Evolutionary conservation across 1,140 invertebrate species (phyloP), one percentile per base, ranked within the genome.

Genomic region (Drosophila albomicans): DNA sequence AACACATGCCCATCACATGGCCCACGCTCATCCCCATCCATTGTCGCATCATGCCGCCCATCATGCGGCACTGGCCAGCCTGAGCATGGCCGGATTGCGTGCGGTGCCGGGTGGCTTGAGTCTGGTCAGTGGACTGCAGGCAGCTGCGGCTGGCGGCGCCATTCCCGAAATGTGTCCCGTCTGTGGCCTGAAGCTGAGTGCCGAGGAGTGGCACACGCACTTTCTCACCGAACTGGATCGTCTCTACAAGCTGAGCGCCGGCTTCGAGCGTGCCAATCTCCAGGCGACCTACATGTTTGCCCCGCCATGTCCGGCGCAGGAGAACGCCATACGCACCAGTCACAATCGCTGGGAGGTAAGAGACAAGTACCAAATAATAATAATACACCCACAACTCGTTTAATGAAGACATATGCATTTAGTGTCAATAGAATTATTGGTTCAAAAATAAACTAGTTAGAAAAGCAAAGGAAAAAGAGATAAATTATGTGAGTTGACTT

Each of bases 191-290:
- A 95, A 96, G 8, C 94, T 98, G 30, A 85, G 68, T 5, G 93
- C 95, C 1, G 95, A 96, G 48, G 96, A 98, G 85, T 92, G 97
- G 70, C 96, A 97, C 84, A 93, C 95, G 41, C 97, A 98, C 91
- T 96, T 97, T 80, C 94, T 96, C 43, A 94, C 96, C 79, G 97
- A 98, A 92, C 92, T 97, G 63, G 96, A 97, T 84, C 94, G 96
- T 66, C 93, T 98, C 16, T 96, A 95, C 82, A 96, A 96, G 91
- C 68, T 94, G 82, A 92, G 93, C 89, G 77, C 93, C 4, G 88
- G 93, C 75, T 93, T 91, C 77, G 95, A 94, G 92, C 93, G 90
- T 75, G 88, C 91, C 74, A 92, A 91, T 74, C 74, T 92, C 45
- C 91, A 92, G 73, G 87, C 89, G 11, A 91, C 90, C 43, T 92